phyloP scores from a whole-genome alignment of 2,113 vertebrate species.

The Centropus unirufus region DNA sequence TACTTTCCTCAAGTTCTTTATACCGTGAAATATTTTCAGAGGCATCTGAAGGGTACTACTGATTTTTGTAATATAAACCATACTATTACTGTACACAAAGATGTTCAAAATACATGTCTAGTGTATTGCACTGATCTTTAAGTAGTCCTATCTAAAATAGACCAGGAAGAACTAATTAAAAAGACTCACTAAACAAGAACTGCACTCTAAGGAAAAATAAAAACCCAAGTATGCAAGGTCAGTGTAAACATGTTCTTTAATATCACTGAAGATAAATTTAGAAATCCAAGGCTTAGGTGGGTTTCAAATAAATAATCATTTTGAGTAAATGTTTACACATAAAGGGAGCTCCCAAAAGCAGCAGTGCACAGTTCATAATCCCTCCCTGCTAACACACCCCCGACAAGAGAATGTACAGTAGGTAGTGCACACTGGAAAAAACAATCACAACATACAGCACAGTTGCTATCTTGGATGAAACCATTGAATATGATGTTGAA shows the following conservation, averaged over 20 bases:
- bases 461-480: neutral
- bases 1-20: neutral
- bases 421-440: slow-evolving; percentile 51
- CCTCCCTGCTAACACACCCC: slow-evolving; percentile 27
- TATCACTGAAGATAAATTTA: slow-evolving; percentile 47
- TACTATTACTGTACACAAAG: neutral
- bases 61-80: neutral
- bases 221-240: neutral
- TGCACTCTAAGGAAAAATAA: neutral
- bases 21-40: neutral
- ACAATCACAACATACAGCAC: neutral
- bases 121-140: neutral
- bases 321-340: slow-evolving; percentile 6
- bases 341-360: slow-evolving; percentile 40
- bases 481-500: neutral
- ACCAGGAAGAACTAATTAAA: neutral
- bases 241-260: slow-evolving; percentile 69
- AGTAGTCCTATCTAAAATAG: neutral
- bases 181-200: neutral
- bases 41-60: neutral
- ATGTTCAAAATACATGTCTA: neutral
- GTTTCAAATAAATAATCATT: slow-evolving; percentile 71
- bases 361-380: slow-evolving; percentile 21
- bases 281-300: slow-evolving; percentile 25
- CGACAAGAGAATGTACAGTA: slow-evolving; percentile 58